phyloP scores from a whole-genome alignment of 1,140 invertebrate genomes.

The Formica exsecta region DNA sequence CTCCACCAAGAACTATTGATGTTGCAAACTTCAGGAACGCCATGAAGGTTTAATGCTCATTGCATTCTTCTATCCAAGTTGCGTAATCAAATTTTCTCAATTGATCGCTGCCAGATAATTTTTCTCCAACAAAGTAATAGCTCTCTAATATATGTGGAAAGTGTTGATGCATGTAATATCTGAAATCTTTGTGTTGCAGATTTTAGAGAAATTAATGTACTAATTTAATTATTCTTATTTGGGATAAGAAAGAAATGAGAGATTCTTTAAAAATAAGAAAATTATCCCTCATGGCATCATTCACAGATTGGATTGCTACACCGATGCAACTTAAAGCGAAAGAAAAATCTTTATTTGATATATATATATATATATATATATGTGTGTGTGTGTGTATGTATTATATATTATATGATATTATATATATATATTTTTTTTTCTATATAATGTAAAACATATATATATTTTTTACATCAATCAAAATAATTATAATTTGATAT shows the following conservation, averaged over 20 bases:
- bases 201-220: not conserved
- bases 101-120: slow-evolving; percentile 56
- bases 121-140: slow-evolving; percentile 81
- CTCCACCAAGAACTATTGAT: slow-evolving; percentile 52
- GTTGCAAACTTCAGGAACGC: slow-evolving; percentile 63
- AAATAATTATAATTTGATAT: not conserved
- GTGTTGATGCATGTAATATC: slow-evolving; percentile 78
- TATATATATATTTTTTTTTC: too few relatives aligned
- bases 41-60: slow-evolving; percentile 75
- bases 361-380: too few relatives aligned
- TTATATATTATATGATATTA: too few relatives aligned
- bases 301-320: not conserved
- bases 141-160: slow-evolving; percentile 78
- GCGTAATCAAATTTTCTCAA: slow-evolving; percentile 70
- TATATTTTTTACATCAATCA: not conserved
- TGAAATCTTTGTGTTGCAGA: slow-evolving; percentile 76
- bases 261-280: too few relatives aligned
- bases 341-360: not conserved
- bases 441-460: not conserved
- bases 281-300: not conserved
- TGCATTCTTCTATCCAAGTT: slow-evolving; percentile 75
- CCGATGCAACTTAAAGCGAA: not conserved
- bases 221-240: not conserved
- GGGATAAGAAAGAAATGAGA: not conserved
- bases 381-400: too few relatives aligned